Evolutionary conservation across 2,797 vertebrate species (phyloP).

Genomic region (Cuniculus paca): DNA sequence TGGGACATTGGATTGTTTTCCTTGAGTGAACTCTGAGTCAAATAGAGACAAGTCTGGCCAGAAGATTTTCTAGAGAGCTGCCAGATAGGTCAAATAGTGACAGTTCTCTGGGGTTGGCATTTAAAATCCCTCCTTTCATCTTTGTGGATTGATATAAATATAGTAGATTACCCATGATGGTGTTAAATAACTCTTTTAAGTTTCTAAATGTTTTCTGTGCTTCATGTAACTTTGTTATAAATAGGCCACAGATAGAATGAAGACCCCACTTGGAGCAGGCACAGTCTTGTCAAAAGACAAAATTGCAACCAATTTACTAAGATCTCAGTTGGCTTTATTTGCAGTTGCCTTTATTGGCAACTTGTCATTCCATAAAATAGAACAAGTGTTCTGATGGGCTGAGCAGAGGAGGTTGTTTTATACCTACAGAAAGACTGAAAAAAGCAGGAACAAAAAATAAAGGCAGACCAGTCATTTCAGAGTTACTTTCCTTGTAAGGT

Average conservation of each 20-base stretch:
- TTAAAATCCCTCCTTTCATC: not conserved
- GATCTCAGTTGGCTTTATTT: not conserved
- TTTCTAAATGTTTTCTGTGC: not conserved
- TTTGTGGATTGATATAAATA: conserved; percentile 3
- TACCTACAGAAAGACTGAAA: not conserved
- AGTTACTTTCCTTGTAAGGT: not conserved
- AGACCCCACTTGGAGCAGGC: not conserved
- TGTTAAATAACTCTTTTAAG: not conserved
- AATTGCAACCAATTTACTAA: not conserved
- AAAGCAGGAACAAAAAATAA: not conserved
- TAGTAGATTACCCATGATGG: not conserved
- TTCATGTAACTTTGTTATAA: not conserved
- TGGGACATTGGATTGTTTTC: not conserved
- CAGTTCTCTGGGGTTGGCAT: not conserved
- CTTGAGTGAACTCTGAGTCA: not conserved
- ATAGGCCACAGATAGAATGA: not conserved
- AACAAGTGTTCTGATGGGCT: not conserved
- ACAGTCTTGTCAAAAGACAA: not conserved
- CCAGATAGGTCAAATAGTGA: not conserved
- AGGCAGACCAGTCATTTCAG: not conserved
- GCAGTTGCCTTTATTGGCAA: not conserved
- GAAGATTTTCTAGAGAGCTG: not conserved
- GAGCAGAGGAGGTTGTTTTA: not conserved
- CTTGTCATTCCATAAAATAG: not conserved
- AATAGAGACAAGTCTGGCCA: not conserved